Conservation (phyloP, 2,888 invertebrate genomes). For the Synanthedon vespiformis region DNA sequence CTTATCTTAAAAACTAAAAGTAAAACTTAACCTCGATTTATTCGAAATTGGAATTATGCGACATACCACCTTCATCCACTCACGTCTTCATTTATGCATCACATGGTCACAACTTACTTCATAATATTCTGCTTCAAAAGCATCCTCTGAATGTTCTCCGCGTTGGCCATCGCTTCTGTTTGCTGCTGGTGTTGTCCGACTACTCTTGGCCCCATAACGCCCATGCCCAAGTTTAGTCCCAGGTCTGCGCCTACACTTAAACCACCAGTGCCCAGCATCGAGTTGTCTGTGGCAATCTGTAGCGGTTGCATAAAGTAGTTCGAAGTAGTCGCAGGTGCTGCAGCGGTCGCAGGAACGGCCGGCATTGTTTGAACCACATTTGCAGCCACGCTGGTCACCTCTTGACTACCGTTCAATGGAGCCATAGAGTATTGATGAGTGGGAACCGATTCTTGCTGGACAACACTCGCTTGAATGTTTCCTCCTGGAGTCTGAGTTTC, state of each 20-base stretch:
- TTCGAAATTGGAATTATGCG: no score
- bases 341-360: constrained; percentile 6
- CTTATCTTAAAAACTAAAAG: no score
- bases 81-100: no score
- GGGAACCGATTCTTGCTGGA: constrained; percentile 26
- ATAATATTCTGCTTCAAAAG: constrained; percentile 63
- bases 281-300: constrained; percentile 54
- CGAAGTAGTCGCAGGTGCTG: constrained; percentile 13
- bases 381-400: constrained; percentile 6
- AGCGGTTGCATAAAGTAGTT: constrained; percentile 43
- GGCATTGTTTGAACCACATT: constrained; percentile 8
- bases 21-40: no score
- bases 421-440: constrained; percentile 46
- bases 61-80: no score
- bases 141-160: constrained; percentile 63
- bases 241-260: constrained; percentile 39
- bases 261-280: constrained; percentile 42
- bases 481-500: constrained; percentile 4
- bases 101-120: constrained; percentile 42
- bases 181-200: constrained; percentile 11
- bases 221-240: constrained; percentile 14
- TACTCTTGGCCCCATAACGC: constrained; percentile 13
- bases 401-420: constrained; percentile 12
- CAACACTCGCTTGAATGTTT: constrained; percentile 4
- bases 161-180: constrained; percentile 33